A percentile compares a stretch with the other conserved stretches of the same genome.
Conservation (phyloP, 2,113 vertebrate genomes). For the Accipiter virgatus region DNA sequence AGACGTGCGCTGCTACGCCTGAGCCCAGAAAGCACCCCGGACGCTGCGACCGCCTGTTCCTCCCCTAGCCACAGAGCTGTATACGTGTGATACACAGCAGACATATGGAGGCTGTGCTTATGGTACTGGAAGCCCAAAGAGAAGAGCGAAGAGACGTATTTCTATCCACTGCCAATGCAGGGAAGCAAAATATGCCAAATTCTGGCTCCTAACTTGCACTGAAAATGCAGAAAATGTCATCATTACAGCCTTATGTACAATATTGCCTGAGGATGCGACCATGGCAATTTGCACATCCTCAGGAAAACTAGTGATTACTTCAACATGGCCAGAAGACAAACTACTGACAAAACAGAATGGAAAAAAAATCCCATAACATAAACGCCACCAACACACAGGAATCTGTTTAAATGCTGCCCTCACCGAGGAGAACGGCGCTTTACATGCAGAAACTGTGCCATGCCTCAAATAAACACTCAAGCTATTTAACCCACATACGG, state of each 20-base stretch:
- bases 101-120: not conserved
- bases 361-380: not conserved
- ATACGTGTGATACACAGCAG: accelerated
- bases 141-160: not conserved
- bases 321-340: not conserved
- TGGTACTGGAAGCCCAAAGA: not conserved
- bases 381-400: not conserved
- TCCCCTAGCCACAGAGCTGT: not conserved
- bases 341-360: not conserved
- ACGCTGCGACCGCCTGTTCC: not conserved
- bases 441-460: not conserved
- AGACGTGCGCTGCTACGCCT: accelerated
- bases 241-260: not conserved
- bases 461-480: not conserved
- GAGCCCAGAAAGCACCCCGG: not conserved
- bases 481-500: not conserved
- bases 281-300: not conserved
- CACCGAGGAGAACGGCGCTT: not conserved
- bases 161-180: not conserved
- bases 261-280: not conserved
- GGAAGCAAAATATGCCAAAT: not conserved
- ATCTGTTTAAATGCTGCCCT: not conserved
- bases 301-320: constrained; percentile 8
- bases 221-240: not conserved
- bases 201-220: not conserved